Conservation (phyloP, 2,888 invertebrate species). For the Gisinianus flammeolus region DNA sequence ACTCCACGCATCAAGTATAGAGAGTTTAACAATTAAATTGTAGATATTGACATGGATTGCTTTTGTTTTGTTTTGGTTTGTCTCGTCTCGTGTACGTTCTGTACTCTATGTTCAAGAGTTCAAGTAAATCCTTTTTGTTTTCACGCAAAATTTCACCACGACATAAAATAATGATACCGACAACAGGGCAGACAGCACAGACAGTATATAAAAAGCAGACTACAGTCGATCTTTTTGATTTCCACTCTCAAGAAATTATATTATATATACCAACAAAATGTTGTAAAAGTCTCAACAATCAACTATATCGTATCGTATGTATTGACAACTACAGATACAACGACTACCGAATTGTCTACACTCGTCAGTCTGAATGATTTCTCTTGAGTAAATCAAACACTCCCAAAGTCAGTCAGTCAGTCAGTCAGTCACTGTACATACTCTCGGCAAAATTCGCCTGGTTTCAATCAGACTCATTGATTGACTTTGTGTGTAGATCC, state of each 20-base stretch:
- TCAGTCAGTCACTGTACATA: not conserved
- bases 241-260: no score
- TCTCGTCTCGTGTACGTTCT: not conserved
- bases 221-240: not conserved
- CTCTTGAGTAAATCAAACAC: slow-evolving; percentile 20
- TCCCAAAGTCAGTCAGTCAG: slow-evolving; percentile 11
- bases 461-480: not conserved
- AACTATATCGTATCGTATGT: no score
- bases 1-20: not conserved
- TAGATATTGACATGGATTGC: slow-evolving; percentile 33
- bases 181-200: not conserved
- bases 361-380: not conserved
- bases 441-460: not conserved
- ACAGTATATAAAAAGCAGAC: not conserved
- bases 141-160: not conserved
- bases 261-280: no score
- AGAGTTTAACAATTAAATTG: slow-evolving; percentile 31
- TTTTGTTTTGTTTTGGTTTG: not conserved
- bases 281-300: no score
- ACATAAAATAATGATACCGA: no score
- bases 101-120: not conserved
- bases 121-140: not conserved
- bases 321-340: not conserved
- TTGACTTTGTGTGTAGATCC: not conserved
- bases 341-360: not conserved